Base-by-base conservation (phyloP, 2,113 vertebrate species). In the Tympanuchus pallidicinctus region DNA sequence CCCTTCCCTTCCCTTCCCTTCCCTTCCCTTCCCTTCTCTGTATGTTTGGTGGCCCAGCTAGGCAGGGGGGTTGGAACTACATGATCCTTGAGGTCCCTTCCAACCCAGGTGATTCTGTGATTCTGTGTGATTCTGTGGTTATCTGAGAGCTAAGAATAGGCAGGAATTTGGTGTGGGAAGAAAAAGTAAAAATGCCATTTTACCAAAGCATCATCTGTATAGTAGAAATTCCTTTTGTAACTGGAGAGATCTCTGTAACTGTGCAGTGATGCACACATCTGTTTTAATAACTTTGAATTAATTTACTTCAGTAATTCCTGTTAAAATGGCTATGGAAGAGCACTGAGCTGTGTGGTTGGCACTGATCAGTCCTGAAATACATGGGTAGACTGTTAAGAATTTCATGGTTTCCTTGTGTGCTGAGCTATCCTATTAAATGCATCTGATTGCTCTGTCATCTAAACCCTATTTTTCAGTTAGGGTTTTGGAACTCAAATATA, bases 201-300 rank as follows among this genome's bases (percentile, higher is more conserved):
- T 86, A 84, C 76, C 43, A 69, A 60, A 81, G 11, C 18, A 25
- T 89, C 13, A 45, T 73, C 76, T 74, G 12, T 57, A 13, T 81
- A 69, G 52, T 78, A 43, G 81, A 72, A 92, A 75, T 90, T 74
- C 43, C 13, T 16, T 16, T 59, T 91, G 30, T 63, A 69, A 69
- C 59, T 54, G 52, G 52, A 73, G 54, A 64, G 17, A 78, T 43
- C 34, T 65, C 27, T 30, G 4, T 72, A 86, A 45, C 73, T 52
- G 5, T 69, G 52, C 73, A 89, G 32, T 18, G 32, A 6, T 77
- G 28, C 17, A 52, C 20, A 56, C 34, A 78, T 84, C 61, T 93
- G 52, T 69, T 90, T 78, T 88, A 93, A 82, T 90, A 71, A 72
- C 43, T 72, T 75, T 64, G 34, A 74, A 65, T 67, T 82, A 87